Conservation (phyloP, 2,888 invertebrate species). For the Leptopterna dolabrata region DNA sequence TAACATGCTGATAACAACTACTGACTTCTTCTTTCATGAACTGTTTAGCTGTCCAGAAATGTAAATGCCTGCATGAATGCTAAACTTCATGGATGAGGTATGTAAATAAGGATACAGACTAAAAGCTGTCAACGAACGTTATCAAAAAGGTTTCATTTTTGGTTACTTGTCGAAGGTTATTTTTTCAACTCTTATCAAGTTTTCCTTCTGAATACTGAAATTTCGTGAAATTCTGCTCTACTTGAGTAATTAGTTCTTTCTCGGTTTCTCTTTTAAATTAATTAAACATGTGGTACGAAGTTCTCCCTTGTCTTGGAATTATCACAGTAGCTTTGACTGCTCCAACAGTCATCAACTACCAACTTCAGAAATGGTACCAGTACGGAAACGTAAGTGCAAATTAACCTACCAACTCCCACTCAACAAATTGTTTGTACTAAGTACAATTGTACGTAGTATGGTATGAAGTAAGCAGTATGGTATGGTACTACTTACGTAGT, state of each 20-base stretch:
- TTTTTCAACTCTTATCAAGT: background rate
- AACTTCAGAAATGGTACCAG: conserved; percentile 72
- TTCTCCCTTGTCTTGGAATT: conserved; percentile 74
- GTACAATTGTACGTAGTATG: no score
- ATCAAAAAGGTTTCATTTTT: background rate
- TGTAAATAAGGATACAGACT: background rate
- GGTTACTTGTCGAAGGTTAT: background rate
- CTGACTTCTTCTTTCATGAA: no score
- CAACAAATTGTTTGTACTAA: no score
- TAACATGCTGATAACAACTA: background rate
- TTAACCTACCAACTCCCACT: background rate
- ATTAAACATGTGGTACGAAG: conserved; percentile 79
- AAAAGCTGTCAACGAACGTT: background rate
- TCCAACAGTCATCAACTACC: conserved; percentile 74
- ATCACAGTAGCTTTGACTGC: conserved; percentile 72
- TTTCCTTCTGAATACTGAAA: background rate
- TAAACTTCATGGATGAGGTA: no score
- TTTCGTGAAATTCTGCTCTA: background rate
- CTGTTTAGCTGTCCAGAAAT: no score
- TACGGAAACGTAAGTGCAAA: conserved; percentile 75
- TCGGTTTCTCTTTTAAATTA: background rate
- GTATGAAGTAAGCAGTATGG: no score
- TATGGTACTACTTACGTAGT: no score
- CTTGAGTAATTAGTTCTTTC: background rate
- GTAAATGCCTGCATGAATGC: no score